Base-by-base conservation (phyloP, 2,113 vertebrate genomes). In the Lagopus leucura region DNA sequence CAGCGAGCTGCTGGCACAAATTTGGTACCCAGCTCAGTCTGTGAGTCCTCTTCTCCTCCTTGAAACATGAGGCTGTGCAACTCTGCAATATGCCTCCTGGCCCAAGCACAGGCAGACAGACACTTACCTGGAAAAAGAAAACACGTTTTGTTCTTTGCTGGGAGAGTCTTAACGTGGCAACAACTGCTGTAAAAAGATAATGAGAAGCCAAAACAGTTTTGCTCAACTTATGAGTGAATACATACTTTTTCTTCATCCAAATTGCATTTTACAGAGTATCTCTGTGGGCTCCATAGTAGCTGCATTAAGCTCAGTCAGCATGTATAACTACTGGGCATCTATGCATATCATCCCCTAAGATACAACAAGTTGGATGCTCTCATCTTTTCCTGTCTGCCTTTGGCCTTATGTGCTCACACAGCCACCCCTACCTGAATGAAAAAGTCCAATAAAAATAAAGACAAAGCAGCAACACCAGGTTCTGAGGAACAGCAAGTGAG, bases 1-100 rank as follows among this genome's bases (percentile, higher is more conserved):
- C 80, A 21, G 21, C 0, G 0, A 91, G 48, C 14, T 70, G 40
- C 38, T 89, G 43, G 8, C 30, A 42, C 0, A 1, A 7, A 16
- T 48, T 61, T 73, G 50, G 36, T 66, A 48, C 24, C 45, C 42
- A 79, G 15, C 24, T 55, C 7, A 6, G 52, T 60, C 58, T 76
- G 0, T 0, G n/a, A 32, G 25, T 73, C 55, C 42, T 85, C 18
- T 30, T 10, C 54, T 52, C 42, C 19, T 21, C 67, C 71, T 77
- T 50, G 73, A 80, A 79, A 73, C 25, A 72, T 0, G 0, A 85
- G 16, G 74, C 2, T 76, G 24, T 1, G 1, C 69, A 82, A 72
- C 40, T 82, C 86, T 38, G 11, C 18, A 27, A 71, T 75, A 43
- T 27, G 45, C 67, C 67, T 63, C 27, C 17, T 80, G 52, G 47